Base-by-base conservation (phyloP, 1,140 invertebrate species). In the Drosophila carrolli region DNA sequence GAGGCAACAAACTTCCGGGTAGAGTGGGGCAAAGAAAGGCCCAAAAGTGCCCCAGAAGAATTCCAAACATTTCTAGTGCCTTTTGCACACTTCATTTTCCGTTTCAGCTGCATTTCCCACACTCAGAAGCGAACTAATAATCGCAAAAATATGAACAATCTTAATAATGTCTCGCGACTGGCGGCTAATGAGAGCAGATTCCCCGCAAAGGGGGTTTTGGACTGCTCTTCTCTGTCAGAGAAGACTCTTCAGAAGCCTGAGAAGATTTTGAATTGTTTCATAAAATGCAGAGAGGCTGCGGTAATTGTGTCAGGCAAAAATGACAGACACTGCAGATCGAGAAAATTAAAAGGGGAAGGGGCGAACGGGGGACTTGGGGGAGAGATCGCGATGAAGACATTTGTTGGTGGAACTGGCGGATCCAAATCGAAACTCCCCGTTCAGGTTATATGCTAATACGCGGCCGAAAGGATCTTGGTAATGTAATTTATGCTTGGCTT, bases 181-280 rank as follows among this genome's bases (percentile, higher is more conserved):
- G 1, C 53, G 65, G 72, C 80, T 88, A 85, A 85, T 86, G 82
- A 85, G 83, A 75, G 63, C 81, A 78, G 35, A 10, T 3, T 38
- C 37, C 37, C 37, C 37, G 37, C 37, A 38, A 51, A 32, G 29
- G 9, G 9, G 27, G 5, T 37, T 23, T 23, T 9, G n/a, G 37
- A 46, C 63, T 48, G 37, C 44, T 27, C 58, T 44, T 19, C 48
- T 51, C 48, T 14, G 50, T 27, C 27, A 11, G 37, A 13, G 58
- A 23, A 29, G 63, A 66, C 46, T 65, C 59, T 70, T 76, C 83
- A 65, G 80, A 77, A 77, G 83, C 83, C 83, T 88, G 83, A 89
- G 83, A 88, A 88, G 77, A 82, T 89, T 88, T 88, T 88, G 84
- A 88, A 88, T 89, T 88, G 83, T 88, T 88, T 88, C 83, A 88